Conservation (phyloP, 2,797 vertebrate genomes). For the Siniperca scherzeri region DNA sequence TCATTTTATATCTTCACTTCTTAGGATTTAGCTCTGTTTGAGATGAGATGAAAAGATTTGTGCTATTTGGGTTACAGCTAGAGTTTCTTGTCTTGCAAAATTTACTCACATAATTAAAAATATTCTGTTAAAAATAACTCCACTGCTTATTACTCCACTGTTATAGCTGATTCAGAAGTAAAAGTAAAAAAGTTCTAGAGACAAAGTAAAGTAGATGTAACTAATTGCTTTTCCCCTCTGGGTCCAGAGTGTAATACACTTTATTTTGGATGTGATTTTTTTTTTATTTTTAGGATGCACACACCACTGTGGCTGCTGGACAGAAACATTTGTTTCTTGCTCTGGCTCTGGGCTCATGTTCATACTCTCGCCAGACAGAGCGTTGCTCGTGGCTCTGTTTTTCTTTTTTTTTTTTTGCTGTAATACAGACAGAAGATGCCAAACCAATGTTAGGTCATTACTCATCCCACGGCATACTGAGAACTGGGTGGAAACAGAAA, state of each 20-base stretch:
- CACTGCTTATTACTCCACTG: neutral
- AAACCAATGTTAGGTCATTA: constrained; percentile 66
- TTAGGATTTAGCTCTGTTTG: constrained; percentile 57
- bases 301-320: constrained; percentile 46
- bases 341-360: constrained; percentile 43
- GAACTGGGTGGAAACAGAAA: constrained; percentile 40
- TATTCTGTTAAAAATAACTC: constrained; percentile 38
- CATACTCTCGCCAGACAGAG: constrained; percentile 45
- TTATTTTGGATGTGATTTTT: constrained; percentile 35
- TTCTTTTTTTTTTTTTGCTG: constrained; percentile 29
- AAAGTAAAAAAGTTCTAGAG: constrained; percentile 33
- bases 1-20: constrained; percentile 54
- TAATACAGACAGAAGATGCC: constrained; percentile 56
- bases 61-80: constrained; percentile 46
- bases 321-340: constrained; percentile 49
- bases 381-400: constrained; percentile 33
- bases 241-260: constrained; percentile 18
- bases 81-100: constrained; percentile 50
- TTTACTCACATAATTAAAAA: constrained; percentile 50
- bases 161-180: constrained; percentile 20
- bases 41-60: constrained; percentile 65
- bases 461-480: constrained; percentile 56
- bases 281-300: neutral
- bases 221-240: constrained; percentile 39
- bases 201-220: constrained; percentile 37